These are phyloP conservation scores for Lepidonotus clava DNA, from an alignment of 2,888 invertebrate species.

Conservation along the genomic window DNA sequence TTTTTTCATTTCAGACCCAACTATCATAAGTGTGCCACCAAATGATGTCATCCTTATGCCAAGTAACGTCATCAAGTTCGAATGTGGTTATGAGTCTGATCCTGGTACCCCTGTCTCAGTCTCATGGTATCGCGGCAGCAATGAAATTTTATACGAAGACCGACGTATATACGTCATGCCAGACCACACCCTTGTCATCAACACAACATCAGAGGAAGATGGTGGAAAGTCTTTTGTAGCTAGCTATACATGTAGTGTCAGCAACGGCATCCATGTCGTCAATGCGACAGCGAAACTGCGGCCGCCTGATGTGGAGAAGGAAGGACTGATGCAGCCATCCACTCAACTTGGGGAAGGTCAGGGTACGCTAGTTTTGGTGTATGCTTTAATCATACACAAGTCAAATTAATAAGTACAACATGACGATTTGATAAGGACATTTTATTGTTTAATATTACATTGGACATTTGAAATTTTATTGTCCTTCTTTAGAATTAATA, in stretches of 20 bases:
- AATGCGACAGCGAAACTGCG: conserved; percentile 41
- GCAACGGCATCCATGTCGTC: conserved; percentile 50
- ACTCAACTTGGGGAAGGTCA: conserved; percentile 3
- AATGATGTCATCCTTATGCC: conserved; percentile 51
- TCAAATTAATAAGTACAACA: too few relatives aligned
- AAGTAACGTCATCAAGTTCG: conserved; percentile 42
- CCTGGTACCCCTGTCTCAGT: conserved; percentile 55
- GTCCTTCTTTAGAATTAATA: too few relatives aligned
- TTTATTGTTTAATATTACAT: too few relatives aligned
- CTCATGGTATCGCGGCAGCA: conserved; percentile 54
- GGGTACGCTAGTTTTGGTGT: too few relatives aligned
- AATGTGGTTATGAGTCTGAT: conserved; percentile 56
- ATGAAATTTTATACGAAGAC: conserved; percentile 40
- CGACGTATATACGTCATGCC: conserved; percentile 45
- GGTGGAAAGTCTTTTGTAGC: conserved; percentile 56
- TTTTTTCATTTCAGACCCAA: conserved; percentile 8
- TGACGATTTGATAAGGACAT: too few relatives aligned
- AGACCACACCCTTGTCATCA: conserved; percentile 57
- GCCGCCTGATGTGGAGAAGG: conserved; percentile 29
- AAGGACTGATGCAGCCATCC: not conserved
- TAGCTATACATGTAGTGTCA: conserved; percentile 57
- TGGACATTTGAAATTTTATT: too few relatives aligned
- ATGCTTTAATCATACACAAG: too few relatives aligned
- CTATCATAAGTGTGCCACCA: conserved; percentile 26
- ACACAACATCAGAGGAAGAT: conserved; percentile 52